Evolutionary conservation across 2,797 vertebrate species (phyloP), one percentile per base, ranked within the genome.

Genomic region (Menidia menidia): DNA sequence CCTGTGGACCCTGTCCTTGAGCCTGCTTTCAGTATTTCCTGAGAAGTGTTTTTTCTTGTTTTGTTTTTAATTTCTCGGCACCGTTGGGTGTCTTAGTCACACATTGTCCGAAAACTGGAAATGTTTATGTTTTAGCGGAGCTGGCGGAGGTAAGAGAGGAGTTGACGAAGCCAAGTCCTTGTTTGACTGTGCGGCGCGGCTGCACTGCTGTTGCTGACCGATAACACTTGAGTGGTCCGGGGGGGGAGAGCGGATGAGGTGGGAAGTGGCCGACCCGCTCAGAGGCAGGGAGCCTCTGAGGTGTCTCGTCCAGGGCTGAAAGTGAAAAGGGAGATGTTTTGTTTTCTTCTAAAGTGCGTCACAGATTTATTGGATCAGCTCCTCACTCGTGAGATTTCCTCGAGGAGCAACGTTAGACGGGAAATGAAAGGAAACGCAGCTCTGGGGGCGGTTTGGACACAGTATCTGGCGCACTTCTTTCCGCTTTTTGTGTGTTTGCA

Each of bases 21-120:
- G 87, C 65, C 80, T 81, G 77, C 56, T 81, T 88, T 83, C 77
- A 82, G 80, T 86, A 83, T 85, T 82, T 84, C 67, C 70, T 61
- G 6, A 32, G 39, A 39, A 39, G 1, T 6, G 35, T 39, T 1
- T 61, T 82, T 82, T 75, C 69, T 52, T 39, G 47, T 52, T 66
- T 51, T 52, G 8, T 60, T 67, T 71, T 45, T 42, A 16, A 41
- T 42, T 42, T 56, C 43, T 52, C 41, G 69, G 78, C 71, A 68
- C 64, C 43, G 1, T 69, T 84, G 64, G 87, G 56, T 64, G 79
- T 85, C 82, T 91, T 91, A 89, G 84, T 91, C 89, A 85, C 85
- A 81, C 89, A 88, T 85, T 91, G 88, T 91, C 85, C 92, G 88
- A 81, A 88, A 91, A 80, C 64, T 80, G 82, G 73, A 85, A 80